Base-by-base conservation (phyloP, 1,140 invertebrate species). In the Drosophila teissieri region DNA sequence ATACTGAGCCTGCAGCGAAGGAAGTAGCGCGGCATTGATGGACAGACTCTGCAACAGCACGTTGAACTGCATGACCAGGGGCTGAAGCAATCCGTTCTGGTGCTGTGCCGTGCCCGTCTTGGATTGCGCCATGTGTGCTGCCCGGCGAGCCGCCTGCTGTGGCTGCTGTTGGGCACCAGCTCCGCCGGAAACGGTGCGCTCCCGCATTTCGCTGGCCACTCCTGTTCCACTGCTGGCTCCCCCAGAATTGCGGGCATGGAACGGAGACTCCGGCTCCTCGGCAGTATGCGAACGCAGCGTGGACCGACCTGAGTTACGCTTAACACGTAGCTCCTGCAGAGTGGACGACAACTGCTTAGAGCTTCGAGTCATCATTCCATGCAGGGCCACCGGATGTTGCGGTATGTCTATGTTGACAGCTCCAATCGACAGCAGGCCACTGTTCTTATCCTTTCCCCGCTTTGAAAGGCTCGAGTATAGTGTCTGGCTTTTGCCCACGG, bases 331-430 rank as follows among this genome's bases (percentile, higher is more conserved):
- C 93, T 96, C 96, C 93, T 97, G 96, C 40, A 98, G 91, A 1
- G 97, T 98, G n/a, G 96, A 97, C 12, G 97, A 98, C 3, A 99
- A 93, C 89, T 98, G 97, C 81, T 98, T 97, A 57, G 97, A 98
- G 44, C 97, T 97, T 78, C 98, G 94, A 0, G 98, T 98, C 95
- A 99, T 98, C 97, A 99, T 98, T 51, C 97, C 97, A 92, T 99
- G 98, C 55, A 99, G 93, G 31, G 97, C 97, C 0, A 99, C 97
- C 0, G 98, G 98, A 94, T 99, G 98, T 91, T 99, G 98, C 2
- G 98, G 98, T 88, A 99, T 98, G 92, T 99, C 97, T 52, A 99
- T 96, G 75, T 97, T 95, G 0, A 99, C 96, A 36, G 96, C 95
- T 0, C 98, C 98, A 48, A 99, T 94, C 5, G 96, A 97, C 0